phyloP scores from a whole-genome alignment of 2,797 vertebrate genomes.

The Rhincodon typus region DNA sequence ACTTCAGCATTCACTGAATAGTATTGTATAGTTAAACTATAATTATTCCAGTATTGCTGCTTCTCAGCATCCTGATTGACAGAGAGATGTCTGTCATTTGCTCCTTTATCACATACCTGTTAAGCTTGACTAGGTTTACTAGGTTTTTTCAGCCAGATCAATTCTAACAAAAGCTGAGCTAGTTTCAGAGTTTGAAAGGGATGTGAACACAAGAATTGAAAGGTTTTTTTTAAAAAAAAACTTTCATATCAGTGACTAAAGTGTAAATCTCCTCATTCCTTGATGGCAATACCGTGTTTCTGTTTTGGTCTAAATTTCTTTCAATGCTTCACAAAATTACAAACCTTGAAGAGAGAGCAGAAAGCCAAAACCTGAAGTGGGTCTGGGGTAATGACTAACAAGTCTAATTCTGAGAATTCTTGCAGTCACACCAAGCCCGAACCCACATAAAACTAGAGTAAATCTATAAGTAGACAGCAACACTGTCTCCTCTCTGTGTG shows the following conservation, averaged over 20 bases:
- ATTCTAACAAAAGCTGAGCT: slow-evolving; percentile 21
- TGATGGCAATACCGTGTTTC: neutral
- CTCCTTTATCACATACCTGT: slow-evolving; percentile 28
- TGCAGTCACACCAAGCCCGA: neutral
- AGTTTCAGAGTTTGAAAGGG: neutral
- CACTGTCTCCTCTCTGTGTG: neutral
- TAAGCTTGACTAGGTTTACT: slow-evolving; percentile 21
- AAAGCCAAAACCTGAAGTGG: neutral
- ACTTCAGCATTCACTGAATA: neutral
- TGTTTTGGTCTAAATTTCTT: neutral
- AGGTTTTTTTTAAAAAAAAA: neutral
- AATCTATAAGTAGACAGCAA: neutral
- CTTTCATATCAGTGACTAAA: neutral
- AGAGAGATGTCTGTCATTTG: slow-evolving; percentile 9
- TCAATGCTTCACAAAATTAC: neutral
- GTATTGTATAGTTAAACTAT: slow-evolving; percentile 1
- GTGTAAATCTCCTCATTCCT: neutral
- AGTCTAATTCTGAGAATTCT: neutral
- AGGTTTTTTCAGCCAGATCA: neutral
- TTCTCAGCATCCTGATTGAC: slow-evolving; percentile 1
- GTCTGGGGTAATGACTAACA: neutral
- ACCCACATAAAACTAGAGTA: neutral
- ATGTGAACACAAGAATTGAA: too few relatives aligned
- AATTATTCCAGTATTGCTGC: neutral
- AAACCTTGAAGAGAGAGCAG: neutral